Conservation (phyloP, 2,797 vertebrate species). For the Micrastur ruficollis region DNA sequence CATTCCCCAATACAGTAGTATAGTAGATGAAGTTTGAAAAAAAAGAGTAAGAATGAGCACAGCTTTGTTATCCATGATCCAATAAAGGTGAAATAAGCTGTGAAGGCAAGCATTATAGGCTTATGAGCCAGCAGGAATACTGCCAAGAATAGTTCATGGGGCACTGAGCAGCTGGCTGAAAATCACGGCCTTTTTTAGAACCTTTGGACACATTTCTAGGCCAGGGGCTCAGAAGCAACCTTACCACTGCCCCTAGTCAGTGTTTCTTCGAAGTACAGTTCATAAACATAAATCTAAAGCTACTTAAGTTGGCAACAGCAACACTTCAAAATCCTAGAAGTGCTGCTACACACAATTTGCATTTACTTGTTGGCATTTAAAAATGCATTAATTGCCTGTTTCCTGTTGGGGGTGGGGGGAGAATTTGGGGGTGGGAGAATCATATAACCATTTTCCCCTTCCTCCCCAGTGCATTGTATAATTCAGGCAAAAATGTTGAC, state of each 20-base stretch:
- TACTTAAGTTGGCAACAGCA: not conserved
- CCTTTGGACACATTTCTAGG: not conserved
- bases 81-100: constrained; percentile 47
- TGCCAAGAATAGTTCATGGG: constrained; percentile 32
- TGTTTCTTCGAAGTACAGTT: not conserved
- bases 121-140: constrained; percentile 4
- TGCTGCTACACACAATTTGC: not conserved
- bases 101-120: constrained; percentile 11
- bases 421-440: not conserved
- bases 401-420: not conserved
- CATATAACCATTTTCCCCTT: not conserved
- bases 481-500: not conserved
- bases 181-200: constrained; percentile 4
- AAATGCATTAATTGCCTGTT: not conserved
- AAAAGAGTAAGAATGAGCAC: not conserved
- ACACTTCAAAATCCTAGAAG: not conserved
- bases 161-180: not conserved
- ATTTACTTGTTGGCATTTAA: not conserved
- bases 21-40: not conserved
- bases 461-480: fast-evolving
- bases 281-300: not conserved
- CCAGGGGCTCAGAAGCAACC: not conserved
- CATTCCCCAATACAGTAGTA: not conserved
- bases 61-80: constrained; percentile 1
- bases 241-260: not conserved